These are phyloP conservation scores for Hoplodrina ambigua DNA, from an alignment of 2,888 invertebrate species.

Conservation along the genomic window DNA sequence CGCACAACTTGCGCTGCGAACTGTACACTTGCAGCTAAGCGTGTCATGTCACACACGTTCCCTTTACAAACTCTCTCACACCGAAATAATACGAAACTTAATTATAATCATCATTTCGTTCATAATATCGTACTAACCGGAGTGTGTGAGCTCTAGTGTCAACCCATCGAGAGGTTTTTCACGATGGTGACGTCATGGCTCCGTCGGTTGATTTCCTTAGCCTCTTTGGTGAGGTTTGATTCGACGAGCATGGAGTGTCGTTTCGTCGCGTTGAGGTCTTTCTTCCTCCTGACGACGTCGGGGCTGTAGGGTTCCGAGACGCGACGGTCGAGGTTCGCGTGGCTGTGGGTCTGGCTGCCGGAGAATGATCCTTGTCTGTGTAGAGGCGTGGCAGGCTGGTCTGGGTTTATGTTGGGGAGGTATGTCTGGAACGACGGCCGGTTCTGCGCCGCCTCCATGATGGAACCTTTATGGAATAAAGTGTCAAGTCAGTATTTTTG, in stretches of 20 bases:
- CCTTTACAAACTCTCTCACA: constrained; percentile 44
- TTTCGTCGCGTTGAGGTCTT: constrained; percentile 78
- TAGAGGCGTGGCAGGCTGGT: constrained; percentile 73
- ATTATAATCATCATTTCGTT: constrained; percentile 45
- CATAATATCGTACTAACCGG: constrained; percentile 55
- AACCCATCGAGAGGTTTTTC: constrained; percentile 87
- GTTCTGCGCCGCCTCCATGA: constrained; percentile 93
- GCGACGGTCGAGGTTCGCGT: constrained; percentile 76
- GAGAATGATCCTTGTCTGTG: constrained; percentile 80
- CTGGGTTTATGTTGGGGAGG: constrained; percentile 79
- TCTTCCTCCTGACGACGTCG: constrained; percentile 84
- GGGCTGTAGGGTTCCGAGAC: constrained; percentile 86
- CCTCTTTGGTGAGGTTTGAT: constrained; percentile 79
- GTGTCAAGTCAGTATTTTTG: neutral
- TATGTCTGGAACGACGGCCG: constrained; percentile 89
- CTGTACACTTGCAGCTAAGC: constrained; percentile 39
- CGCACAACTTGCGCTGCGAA: constrained; percentile 38
- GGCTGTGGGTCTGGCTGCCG: constrained; percentile 68
- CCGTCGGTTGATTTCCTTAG: constrained; percentile 82
- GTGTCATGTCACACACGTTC: constrained; percentile 46
- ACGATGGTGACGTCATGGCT: constrained; percentile 84
- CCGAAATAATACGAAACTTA: constrained; percentile 57
- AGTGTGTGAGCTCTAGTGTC: constrained; percentile 69
- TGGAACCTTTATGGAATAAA: constrained; percentile 86
- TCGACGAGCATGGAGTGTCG: constrained; percentile 87